These are phyloP conservation scores for Delichon dasypus DNA, from an alignment of 2,797 vertebrate species.

Conservation along the genomic window DNA sequence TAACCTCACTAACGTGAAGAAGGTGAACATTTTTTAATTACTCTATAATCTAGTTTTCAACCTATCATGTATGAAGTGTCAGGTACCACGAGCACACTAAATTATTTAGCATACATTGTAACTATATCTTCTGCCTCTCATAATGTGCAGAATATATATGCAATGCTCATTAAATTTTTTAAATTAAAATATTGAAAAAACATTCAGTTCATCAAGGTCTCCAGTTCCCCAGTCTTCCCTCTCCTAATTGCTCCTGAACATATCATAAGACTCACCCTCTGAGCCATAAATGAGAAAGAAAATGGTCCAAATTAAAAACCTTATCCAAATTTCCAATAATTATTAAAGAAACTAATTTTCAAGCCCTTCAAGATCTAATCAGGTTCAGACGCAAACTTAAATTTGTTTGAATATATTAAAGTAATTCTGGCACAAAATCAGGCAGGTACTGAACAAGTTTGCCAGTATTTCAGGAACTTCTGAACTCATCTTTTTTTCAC, in stretches of 20 bases:
- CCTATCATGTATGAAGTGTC: not conserved
- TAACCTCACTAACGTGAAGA: not conserved
- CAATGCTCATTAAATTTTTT: not conserved
- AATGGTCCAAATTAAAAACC: not conserved
- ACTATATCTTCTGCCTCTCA: not conserved
- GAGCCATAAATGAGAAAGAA: not conserved
- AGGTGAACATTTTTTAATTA: not conserved
- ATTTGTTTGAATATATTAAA: not conserved
- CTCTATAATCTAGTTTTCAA: not conserved
- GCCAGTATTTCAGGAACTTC: not conserved
- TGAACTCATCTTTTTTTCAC: not conserved
- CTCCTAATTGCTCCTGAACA: not conserved
- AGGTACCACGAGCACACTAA: not conserved
- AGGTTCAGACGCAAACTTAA: not conserved
- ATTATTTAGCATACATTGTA: not conserved
- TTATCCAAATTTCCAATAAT: not conserved
- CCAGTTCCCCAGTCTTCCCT: not conserved
- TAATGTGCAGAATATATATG: not conserved
- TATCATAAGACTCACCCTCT: not conserved
- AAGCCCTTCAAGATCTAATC: not conserved
- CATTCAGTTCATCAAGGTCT: not conserved
- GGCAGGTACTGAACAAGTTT: not conserved
- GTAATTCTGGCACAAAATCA: not conserved
- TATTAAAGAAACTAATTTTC: not conserved
- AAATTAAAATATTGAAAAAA: not conserved